These are phyloP conservation scores for Hyperopisus bebe DNA, from an alignment of 2,113 vertebrate genomes.

Conservation along the genomic window DNA sequence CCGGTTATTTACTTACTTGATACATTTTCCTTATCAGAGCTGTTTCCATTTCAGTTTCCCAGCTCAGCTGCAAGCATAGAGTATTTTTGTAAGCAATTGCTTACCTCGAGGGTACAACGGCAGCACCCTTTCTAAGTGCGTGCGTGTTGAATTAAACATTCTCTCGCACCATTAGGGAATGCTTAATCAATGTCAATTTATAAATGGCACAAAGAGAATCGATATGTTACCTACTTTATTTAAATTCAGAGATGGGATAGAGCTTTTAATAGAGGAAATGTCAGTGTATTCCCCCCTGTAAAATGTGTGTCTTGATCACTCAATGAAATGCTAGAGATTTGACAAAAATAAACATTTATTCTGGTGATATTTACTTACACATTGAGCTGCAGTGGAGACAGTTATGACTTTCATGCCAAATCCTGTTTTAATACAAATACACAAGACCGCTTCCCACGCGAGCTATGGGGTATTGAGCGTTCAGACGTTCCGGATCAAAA, in stretches of 20 bases:
- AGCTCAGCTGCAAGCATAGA: neutral
- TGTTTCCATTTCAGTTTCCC: neutral
- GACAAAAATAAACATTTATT: neutral
- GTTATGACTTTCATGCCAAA: neutral
- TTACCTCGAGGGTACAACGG: neutral
- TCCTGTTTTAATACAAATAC: neutral
- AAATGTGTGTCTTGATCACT: neutral
- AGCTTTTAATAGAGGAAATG: conserved; percentile 5
- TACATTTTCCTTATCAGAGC: neutral
- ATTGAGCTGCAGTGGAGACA: neutral
- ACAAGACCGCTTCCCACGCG: neutral
- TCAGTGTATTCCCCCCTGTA: neutral
- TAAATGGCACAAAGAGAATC: conserved; percentile 1
- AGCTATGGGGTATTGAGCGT: neutral
- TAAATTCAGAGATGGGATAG: neutral
- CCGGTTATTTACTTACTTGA: neutral
- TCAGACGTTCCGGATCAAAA: neutral
- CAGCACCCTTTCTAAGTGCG: neutral
- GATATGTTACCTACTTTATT: neutral
- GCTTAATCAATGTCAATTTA: conserved; percentile 7
- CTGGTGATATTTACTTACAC: neutral
- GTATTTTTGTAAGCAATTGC: neutral
- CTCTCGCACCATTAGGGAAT: neutral
- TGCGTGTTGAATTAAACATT: neutral
- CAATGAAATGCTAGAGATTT: neutral